Conservation (phyloP, 2,888 invertebrate species). For the Sceliomorpha sp. region DNA sequence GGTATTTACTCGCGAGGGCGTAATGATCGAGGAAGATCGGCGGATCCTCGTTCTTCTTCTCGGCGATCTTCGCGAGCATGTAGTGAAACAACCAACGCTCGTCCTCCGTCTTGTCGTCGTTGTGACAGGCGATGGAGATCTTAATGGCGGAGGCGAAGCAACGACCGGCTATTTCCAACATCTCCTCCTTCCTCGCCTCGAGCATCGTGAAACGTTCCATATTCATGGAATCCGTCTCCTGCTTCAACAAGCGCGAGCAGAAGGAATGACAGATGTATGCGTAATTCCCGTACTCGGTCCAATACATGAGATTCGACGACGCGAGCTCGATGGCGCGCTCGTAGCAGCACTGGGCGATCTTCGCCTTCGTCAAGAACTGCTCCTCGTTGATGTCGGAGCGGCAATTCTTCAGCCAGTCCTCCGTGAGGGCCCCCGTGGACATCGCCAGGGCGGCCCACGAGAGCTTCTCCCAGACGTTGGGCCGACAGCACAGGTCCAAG, state of each 20-base stretch:
- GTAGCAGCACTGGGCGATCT: conserved; percentile 90
- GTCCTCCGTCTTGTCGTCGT: conserved; percentile 85
- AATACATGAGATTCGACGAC: conserved; percentile 87
- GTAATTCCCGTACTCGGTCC: conserved; percentile 95
- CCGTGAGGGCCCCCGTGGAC: conserved; percentile 88
- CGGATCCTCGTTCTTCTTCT: conserved; percentile 90
- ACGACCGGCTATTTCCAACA: conserved; percentile 88
- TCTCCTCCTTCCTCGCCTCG: conserved; percentile 88
- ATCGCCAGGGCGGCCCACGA: conserved; percentile 96
- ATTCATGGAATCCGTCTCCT: conserved; percentile 87
- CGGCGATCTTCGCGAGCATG: conserved; percentile 97
- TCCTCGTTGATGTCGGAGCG: conserved; percentile 83
- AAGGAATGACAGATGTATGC: conserved; percentile 95
- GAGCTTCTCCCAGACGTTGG: conserved; percentile 85
- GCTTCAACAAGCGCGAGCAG: conserved; percentile 91
- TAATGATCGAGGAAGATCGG: conserved; percentile 90
- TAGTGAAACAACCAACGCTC: conserved; percentile 96
- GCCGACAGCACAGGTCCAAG: conserved; percentile 90
- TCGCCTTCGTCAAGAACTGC: conserved; percentile 86
- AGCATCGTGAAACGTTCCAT: conserved; percentile 88
- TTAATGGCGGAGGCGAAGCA: conserved; percentile 88
- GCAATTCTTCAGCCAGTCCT: conserved; percentile 89
- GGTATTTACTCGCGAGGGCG: conserved; percentile 87
- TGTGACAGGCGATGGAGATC: conserved; percentile 82
- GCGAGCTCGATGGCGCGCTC: conserved; percentile 89